Base-by-base conservation (phyloP, 1,140 invertebrate species). In the Arctopsyche grandis region DNA sequence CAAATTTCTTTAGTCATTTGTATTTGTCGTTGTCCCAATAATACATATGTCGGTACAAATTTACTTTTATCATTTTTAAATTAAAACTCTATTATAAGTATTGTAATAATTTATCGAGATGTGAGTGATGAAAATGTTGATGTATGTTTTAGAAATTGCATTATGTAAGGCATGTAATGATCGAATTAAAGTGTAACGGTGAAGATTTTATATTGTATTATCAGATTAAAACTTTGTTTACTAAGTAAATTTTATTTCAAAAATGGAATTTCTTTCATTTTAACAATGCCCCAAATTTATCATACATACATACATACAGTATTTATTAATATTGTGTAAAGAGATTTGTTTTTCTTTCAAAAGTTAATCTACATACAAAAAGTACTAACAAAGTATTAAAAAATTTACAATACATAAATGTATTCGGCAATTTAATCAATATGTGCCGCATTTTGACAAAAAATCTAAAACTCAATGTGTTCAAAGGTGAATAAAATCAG, bases 131-230 rank as follows among this genome's bases (percentile, higher is more conserved):
- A 73, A 69, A 38, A 60, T 46, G 43, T 46, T 58, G 73, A 58
- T 26, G 73, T 60, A 75, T 75, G 73, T 38, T 70, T 38, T 60
- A 24, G 69, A 73, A 21, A 24, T 73, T 38, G n/a, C 38, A 52
- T 48, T 73, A 38, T 73, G n/a, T 73, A 73, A 73, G 52, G 52
- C 73, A 75, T 75, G 73, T 60, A 75, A 26, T 60, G 73, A 52
- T 52, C 56, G 29, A 75, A 22, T 75, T 58, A 75, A 75, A 46
- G 44, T 75, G 52, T 75, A 75, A 75, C 63, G 22, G 12, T 75
- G 24, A 75, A 75, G 52, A 60, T 75, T 75, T 75, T 75, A 75
- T 75, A 75, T 75, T 75, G 69, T 43, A 71, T 44, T 44, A 71
- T 71, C 21, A 58, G 22, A 73, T 43, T 66, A 66, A 24, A 66